Conservation (phyloP, 2,888 invertebrate genomes). For the Allolobophora icterica region DNA sequence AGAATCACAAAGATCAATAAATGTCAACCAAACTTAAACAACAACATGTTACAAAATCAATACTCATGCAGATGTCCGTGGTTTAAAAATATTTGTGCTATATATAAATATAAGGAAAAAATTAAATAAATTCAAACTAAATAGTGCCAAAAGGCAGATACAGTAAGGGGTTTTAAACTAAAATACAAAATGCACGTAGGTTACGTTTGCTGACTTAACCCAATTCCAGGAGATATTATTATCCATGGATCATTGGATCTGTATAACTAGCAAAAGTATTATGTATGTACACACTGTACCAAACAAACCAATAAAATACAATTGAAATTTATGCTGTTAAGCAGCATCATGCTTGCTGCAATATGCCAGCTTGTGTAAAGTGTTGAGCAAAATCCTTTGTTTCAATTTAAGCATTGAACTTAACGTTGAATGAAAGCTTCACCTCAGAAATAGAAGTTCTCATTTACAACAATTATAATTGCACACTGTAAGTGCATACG, state of each 20-base stretch:
- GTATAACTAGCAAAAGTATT: too few relatives aligned
- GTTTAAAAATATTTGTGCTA: not conserved
- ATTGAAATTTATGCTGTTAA: not conserved
- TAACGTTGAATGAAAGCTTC: too few relatives aligned
- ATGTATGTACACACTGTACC: too few relatives aligned
- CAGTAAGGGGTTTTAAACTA: not conserved
- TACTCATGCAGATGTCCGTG: not conserved
- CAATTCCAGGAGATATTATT: not conserved
- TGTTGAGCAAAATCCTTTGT: not conserved
- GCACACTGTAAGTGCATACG: too few relatives aligned
- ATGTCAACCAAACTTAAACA: not conserved
- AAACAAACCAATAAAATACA: not conserved
- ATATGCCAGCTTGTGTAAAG: too few relatives aligned
- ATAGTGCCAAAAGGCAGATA: not conserved
- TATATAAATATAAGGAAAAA: not conserved
- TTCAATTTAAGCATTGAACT: too few relatives aligned
- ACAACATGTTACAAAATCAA: conserved; percentile 1
- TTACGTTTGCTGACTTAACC: not conserved
- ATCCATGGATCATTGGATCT: not conserved
- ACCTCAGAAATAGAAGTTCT: too few relatives aligned
- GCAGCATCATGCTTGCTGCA: not conserved
- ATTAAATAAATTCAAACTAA: not conserved
- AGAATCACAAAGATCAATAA: not conserved
- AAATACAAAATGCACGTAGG: not conserved
- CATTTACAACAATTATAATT: too few relatives aligned